Base-by-base conservation (phyloP, 2,113 vertebrate species). In the Proterorhinus semilunaris region DNA sequence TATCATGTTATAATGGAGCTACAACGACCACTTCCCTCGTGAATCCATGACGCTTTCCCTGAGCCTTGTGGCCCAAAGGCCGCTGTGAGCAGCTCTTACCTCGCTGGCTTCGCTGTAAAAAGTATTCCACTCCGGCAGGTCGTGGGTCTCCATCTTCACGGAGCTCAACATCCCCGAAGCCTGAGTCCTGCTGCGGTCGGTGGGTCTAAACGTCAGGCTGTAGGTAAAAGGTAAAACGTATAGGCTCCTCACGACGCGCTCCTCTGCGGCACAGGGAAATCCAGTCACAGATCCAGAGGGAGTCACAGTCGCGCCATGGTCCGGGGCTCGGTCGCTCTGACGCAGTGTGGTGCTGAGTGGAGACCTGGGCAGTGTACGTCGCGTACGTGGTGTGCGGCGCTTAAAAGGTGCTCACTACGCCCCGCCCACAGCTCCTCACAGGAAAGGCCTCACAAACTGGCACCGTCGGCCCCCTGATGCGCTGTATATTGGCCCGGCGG, bases 71-170 rank as follows among this genome's bases (percentile, higher is more conserved):
- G 27, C 27, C 27, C 27, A 36, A 36, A 51, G 10, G 11, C 49
- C 49, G 45, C 12, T 10, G 53, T n/a, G 51, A 16, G 7, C 11
- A 54, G n/a, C 58, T 59, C 36, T 84, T 86, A 95, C 94, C 91
- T 95, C 94, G 12, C 86, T 92, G 68, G 92, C 79, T 65, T 95
- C 94, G 44, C 87, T 93, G 90, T 94, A 95, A 82, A 93, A 95
- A 64, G 89, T 88, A 86, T 90, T 94, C 94, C 94, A 95, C 66
- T 95, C 94, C 21, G 94, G 83, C 66, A 94, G 79, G 78, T 95
- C 94, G 66, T 95, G 94, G 43, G 89, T 89, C 90, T 95, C 94
- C 94, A 95, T 95, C 89, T 95, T 95, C 90, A 94, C 92, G 21
- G 93, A 94, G 77, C 91, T 93, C 92, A 94, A 93, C 93, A 95